phyloP scores from a whole-genome alignment of 1,140 invertebrate genomes.

The Maconellicoccus hirsutus region DNA sequence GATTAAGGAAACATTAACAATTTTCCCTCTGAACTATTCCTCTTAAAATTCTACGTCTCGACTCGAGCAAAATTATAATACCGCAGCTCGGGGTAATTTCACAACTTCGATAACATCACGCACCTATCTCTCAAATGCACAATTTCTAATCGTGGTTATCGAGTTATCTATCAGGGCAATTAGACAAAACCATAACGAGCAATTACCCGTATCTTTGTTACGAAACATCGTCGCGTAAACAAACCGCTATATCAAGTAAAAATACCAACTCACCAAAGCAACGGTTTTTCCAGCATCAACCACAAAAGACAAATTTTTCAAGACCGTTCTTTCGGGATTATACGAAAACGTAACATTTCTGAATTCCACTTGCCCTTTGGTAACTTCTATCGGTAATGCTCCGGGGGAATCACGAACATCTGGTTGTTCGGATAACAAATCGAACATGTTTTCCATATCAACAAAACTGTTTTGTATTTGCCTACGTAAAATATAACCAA shows the following conservation, averaged over 20 bases:
- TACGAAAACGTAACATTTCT: conserved; percentile 82
- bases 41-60: too few species aligned
- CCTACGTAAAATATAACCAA: conserved; percentile 39
- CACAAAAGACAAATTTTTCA: conserved; percentile 73
- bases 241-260: background rate
- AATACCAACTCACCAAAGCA: conserved; percentile 58
- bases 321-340: conserved; percentile 61
- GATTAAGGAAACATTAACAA: too few species aligned
- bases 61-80: too few species aligned
- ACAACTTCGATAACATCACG: too few species aligned
- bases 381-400: conserved; percentile 56
- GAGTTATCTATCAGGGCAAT: too few species aligned
- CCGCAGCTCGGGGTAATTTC: too few species aligned
- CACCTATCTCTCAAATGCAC: too few species aligned
- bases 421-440: conserved; percentile 70
- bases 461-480: conserved; percentile 94
- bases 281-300: conserved; percentile 82
- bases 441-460: conserved; percentile 99
- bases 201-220: too few species aligned
- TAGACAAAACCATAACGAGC: too few species aligned
- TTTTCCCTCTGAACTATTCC: too few species aligned
- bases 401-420: conserved; percentile 74
- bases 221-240: too few species aligned
- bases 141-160: too few species aligned
- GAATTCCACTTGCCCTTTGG: conserved; percentile 73